Conservation (phyloP, 2,113 vertebrate genomes). For the Podarcis raffonei region DNA sequence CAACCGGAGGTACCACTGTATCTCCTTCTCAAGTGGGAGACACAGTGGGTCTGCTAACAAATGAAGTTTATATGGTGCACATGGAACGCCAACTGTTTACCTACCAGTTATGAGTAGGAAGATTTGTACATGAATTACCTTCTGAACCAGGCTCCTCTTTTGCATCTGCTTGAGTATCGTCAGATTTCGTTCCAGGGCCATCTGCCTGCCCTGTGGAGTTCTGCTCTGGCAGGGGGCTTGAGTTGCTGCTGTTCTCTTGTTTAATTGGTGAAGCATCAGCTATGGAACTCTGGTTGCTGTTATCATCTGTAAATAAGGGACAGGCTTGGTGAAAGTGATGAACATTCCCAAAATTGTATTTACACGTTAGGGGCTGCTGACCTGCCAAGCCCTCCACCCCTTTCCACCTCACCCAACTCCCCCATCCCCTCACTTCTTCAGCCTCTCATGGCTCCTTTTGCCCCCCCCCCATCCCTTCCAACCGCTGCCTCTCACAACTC, state of each 20-base stretch:
- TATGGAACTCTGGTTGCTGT: conserved; percentile 98
- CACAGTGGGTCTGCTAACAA: background rate
- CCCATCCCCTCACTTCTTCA: too few species aligned
- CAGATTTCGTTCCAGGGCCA: conserved; percentile 79
- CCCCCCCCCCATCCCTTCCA: too few species aligned
- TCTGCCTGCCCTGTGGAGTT: conserved; percentile 77
- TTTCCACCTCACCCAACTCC: too few species aligned
- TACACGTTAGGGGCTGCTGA: background rate
- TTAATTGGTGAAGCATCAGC: conserved; percentile 95
- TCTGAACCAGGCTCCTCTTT: conserved; percentile 84
- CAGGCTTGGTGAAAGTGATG: background rate
- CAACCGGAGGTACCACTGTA: too few species aligned
- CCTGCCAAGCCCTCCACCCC: too few species aligned
- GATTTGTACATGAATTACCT: conserved; percentile 67
- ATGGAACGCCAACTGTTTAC: background rate
- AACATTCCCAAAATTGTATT: background rate
- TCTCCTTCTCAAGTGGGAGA: background rate
- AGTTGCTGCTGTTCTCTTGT: conserved; percentile 94
- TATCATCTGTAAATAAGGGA: conserved; percentile 82
- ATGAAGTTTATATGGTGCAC: background rate
- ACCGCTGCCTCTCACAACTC: too few species aligned
- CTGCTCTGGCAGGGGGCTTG: conserved; percentile 90
- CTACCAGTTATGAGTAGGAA: background rate
- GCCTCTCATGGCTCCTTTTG: too few species aligned
- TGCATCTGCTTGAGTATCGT: conserved; percentile 81